Evolutionary conservation across 2,113 vertebrate species (phyloP).

Genomic region (Erythrocercus mccallii): DNA sequence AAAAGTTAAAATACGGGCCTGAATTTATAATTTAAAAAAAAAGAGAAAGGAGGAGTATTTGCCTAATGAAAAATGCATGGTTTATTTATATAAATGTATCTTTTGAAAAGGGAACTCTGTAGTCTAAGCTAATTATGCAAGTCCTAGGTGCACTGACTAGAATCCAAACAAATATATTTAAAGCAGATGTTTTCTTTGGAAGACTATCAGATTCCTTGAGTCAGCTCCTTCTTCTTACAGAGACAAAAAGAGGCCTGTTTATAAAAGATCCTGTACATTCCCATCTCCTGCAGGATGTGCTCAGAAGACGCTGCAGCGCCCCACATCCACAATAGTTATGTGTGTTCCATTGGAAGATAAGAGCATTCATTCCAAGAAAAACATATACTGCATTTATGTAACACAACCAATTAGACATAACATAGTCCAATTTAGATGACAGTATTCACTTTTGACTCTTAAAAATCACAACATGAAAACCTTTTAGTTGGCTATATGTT

Average conservation of each 20-base stretch:
- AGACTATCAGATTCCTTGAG: constrained; percentile 47
- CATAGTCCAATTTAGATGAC: background rate
- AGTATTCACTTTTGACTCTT: background rate
- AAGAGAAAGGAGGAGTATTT: background rate
- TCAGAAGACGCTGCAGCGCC: background rate
- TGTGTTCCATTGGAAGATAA: background rate
- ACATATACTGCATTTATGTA: background rate
- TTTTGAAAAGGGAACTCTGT: constrained; percentile 73
- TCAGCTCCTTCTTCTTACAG: constrained; percentile 54
- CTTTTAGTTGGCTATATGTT: background rate
- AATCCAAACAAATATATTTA: constrained; percentile 75
- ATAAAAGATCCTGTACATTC: background rate
- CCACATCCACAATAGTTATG: background rate
- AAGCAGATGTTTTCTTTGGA: constrained; percentile 77
- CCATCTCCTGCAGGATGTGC: background rate
- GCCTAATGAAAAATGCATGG: constrained; percentile 69
- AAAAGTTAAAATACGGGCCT: background rate
- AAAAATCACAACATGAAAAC: background rate
- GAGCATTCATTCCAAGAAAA: background rate
- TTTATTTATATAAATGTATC: constrained; percentile 67
- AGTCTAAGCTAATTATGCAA: constrained; percentile 71
- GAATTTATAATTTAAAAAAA: background rate
- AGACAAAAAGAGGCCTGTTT: constrained; percentile 41
- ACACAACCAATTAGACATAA: background rate
- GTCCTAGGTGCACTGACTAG: constrained; percentile 53